A percentile compares a stretch with the other conserved stretches of the same genome.
Conservation (phyloP, 2,888 invertebrate species). For the Microplitis manilae region DNA sequence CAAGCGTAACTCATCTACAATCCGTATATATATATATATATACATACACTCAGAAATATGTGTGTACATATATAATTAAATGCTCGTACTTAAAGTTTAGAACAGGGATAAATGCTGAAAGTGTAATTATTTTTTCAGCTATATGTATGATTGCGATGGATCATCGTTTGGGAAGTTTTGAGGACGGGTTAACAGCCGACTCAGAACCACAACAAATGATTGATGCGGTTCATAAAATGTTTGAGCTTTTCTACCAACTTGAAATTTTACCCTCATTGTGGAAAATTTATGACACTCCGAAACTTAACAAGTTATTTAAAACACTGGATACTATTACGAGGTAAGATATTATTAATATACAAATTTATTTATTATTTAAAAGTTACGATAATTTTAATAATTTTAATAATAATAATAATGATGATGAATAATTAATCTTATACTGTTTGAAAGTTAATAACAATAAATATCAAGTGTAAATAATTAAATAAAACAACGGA, state of each 20-base stretch:
- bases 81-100: background rate
- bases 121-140: slow-evolving; percentile 73
- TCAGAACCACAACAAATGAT: slow-evolving; percentile 85
- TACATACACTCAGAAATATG: background rate
- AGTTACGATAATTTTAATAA: background rate
- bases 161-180: slow-evolving; percentile 83
- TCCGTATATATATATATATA: background rate
- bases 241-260: slow-evolving; percentile 83
- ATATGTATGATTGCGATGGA: slow-evolving; percentile 88
- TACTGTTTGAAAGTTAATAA: too few species aligned
- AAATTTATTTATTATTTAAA: background rate
- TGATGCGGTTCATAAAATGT: slow-evolving; percentile 83
- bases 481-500: background rate
- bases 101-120: background rate
- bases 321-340: slow-evolving; percentile 82
- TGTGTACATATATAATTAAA: background rate
- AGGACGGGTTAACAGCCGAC: slow-evolving; percentile 72
- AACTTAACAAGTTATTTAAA: slow-evolving; percentile 81
- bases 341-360: slow-evolving; percentile 70
- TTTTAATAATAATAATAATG: background rate
- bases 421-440: background rate
- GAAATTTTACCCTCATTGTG: slow-evolving; percentile 84
- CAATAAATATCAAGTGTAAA: slow-evolving; percentile 7
- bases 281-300: slow-evolving; percentile 81
- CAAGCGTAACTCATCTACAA: slow-evolving; percentile 13